Evolutionary conservation across 2,797 vertebrate genomes (phyloP), one percentile per base, ranked within the genome.

Genomic region (Peromyscus eremicus): DNA sequence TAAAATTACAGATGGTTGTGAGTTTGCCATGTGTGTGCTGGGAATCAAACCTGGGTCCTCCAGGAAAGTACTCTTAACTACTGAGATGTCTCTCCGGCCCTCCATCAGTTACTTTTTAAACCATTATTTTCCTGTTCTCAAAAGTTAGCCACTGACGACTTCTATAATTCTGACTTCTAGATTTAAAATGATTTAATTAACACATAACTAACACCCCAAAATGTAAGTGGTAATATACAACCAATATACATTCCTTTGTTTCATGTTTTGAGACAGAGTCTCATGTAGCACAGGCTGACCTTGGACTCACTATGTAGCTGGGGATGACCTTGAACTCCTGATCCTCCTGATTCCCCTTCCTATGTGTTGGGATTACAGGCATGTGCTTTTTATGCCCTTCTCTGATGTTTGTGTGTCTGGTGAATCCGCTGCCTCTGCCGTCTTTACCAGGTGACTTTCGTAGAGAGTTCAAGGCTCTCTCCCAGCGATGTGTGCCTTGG

Each of bases 181-280:
- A 62, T 52, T 89, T 60, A 17, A 89, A 81, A 55, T 11, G 8
- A 49, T 92, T 92, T 43, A 87, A 89, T 37, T 49, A 88, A 52
- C 75, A 37, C 40, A 68, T 37, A 76, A 49, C 23, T 66, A 76
- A 80, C 43, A 70, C 14, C 23, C n/a, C 14, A 77, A 89, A 77
- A 68, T n/a, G 13, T 83, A 92, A 73, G 79, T 81, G 27, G 34
- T 66, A 92, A 94, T 68, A 71, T 49, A 79, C 17, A 85, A 60
- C 71, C n/a, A 90, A 80, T 43, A 27, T 4, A 43, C 64, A 57
- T 46, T 46, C n/a, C 19, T 66, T 12, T 34, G 62, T 43, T 70
- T 46, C 19, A 29, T 46, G n/a, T 34, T 89, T 46, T 46, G 73
- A 89, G 73, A 64, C 73, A 11, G 29, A 57, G 32, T 79, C 23